Base-by-base conservation (phyloP, 1,140 invertebrate species). In the Drosophila parvula region DNA sequence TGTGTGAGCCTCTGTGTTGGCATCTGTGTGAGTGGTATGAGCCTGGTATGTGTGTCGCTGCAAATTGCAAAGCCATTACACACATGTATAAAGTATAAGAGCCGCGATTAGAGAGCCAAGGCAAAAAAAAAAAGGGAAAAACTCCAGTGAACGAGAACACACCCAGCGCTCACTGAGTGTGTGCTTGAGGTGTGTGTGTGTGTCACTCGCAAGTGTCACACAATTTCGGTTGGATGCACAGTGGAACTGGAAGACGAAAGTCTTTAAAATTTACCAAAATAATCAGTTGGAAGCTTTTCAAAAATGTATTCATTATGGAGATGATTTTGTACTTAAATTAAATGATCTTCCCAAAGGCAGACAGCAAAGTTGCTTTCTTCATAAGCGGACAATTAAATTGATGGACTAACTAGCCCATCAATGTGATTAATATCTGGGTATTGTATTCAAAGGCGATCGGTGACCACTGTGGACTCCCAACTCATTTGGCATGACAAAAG, bases 11-110 rank as follows among this genome's bases (percentile, higher is more conserved):
- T 47, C 14, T 45, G 40, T 40, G 30, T 60, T 5, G 5, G 30
- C 30, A 30, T 47, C 40, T 60, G n/a, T 51, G 32, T 14, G 12
- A 43, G 32, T 38, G 36, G 18, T 22, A 34, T 61, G 14, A 36
- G 18, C 11, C 34, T 71, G 64, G 71, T 77, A 77, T 84, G 63
- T 84, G 81, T 84, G 81, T 80, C 77, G 64, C 67, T 74, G 41
- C 59, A 84, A 84, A 84, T 84, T 84, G 81, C 77, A 64, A 69
- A 59, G 61, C 78, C 77, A 85, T 84, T 85, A 73, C 38, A 51
- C 6, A 62, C 69, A 80, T 68, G 65, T 58, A 70, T 70, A 77
- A 84, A 73, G 71, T 83, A 76, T 71, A 59, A 80, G 79, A 74
- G 81, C 67, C 68, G 32, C 81, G 81, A 78, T 81, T 85, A 78